Base-by-base conservation (phyloP, 1,140 invertebrate species). In the Drosophila takahashii region DNA sequence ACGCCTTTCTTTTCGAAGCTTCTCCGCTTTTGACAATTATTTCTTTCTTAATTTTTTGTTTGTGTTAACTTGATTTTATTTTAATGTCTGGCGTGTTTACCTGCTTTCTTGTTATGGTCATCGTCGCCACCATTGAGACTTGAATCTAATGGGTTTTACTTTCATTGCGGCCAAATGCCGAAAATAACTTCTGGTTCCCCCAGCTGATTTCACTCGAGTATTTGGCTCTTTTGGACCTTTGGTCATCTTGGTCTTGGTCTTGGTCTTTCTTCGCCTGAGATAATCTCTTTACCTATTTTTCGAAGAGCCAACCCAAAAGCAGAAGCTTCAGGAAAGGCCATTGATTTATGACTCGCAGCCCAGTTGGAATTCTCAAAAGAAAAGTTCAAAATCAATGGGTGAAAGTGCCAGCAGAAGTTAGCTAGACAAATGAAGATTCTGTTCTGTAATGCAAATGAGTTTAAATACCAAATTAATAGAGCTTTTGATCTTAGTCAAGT, bases 101-200 rank as follows among this genome's bases (percentile, higher is more conserved):
- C 66, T 67, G 79, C 66, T 86, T 86, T 87, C 83, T 87, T 86
- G 77, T 74, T 61, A 81, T 59, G 81, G 73, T 74, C 81, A 84
- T 77, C 71, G 59, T 64, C 44, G 10, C 57, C 56, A 37, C 34
- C 67, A 81, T 81, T 44, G 32, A 57, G 18, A 36, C 56, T 64
- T 84, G 81, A 59, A 84, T 85, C 73, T 85, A 85, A 85, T 86
- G 70, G 81, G 81, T 86, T 86, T 86, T 87, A 86, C 83, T 87
- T 87, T 87, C 83, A 83, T 87, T 87, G 77, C 60, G 47, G 13
- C 27, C 32, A 18, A 53, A 39, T 27, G 32, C 61, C 52, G 37
- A 76, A 76, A 53, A 76, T 67, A 76, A 51, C 34, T 77, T 75
- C 44, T 75, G 32, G 37, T 29, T 51, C 18, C 32, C 51, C 22